These are phyloP conservation scores for Ctena decussata DNA, from an alignment of 2,888 invertebrate genomes.

Conservation along the genomic window DNA sequence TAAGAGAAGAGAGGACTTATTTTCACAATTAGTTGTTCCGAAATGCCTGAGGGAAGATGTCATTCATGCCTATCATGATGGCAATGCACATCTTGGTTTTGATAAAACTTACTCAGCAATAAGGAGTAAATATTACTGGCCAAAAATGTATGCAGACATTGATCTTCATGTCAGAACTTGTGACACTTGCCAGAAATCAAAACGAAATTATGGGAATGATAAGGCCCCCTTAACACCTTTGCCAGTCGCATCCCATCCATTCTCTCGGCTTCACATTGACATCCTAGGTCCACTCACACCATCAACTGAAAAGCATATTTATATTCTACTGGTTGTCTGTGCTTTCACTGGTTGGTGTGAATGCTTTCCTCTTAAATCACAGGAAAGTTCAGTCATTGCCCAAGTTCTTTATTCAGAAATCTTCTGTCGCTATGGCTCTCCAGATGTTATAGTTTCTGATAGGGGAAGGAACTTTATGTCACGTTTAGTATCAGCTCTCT, in stretches of 20 bases:
- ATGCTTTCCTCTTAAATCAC: constrained; percentile 26
- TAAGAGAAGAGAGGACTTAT: not conserved
- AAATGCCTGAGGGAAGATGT: constrained; percentile 21
- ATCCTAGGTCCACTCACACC: constrained; percentile 46
- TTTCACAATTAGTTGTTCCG: constrained; percentile 29
- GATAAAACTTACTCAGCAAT: constrained; percentile 44
- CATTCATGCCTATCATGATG: constrained; percentile 36
- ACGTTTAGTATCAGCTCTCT: constrained; percentile 58
- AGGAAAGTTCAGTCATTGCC: constrained; percentile 57
- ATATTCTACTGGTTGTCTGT: constrained; percentile 52
- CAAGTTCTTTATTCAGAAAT: constrained; percentile 53
- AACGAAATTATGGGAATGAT: constrained; percentile 32
- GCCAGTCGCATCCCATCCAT: constrained; percentile 15
- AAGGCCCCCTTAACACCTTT: constrained; percentile 42
- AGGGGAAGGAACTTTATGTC: constrained; percentile 60
- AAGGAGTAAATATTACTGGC: constrained; percentile 48
- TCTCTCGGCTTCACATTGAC: constrained; percentile 62
- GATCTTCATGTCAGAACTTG: constrained; percentile 49
- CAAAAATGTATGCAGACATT: constrained; percentile 51
- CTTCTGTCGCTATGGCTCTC: constrained; percentile 62
- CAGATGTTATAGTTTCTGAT: constrained; percentile 50
- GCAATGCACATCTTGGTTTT: constrained; percentile 16
- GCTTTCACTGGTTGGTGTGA: constrained; percentile 37
- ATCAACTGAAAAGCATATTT: constrained; percentile 34
- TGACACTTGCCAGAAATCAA: constrained; percentile 38